Evolutionary conservation across 2,113 vertebrate genomes (phyloP), one percentile per base, ranked within the genome.

Genomic region (Salminus brasiliensis): DNA sequence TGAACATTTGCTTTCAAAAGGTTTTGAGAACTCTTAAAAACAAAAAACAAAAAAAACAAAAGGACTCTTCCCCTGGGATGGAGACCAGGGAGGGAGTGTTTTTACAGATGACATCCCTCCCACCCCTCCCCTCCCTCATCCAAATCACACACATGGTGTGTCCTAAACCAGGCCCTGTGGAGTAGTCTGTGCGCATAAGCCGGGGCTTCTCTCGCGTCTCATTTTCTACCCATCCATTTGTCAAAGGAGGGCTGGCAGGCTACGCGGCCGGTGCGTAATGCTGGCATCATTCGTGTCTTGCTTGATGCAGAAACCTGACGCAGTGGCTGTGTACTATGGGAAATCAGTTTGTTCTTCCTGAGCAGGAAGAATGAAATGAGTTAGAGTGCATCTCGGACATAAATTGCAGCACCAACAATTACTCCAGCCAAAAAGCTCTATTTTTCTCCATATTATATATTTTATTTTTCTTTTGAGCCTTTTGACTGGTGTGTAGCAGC

Each of bases 1-100:
- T 99, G 94, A 96, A 86, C 32, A 4, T 0, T 2, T 5, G 4
- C 43, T 63, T 21, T 30, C 39, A 18, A 25, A 49, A 47, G 25
- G 18, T 78, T 78, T 78, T 6, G 47, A 11, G 59, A 66, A 52
- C 41, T 67, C 16, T 71, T 34, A 45, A 16, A 41, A 57, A 68
- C n/a, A n/a, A n/a, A n/a, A n/a, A n/a, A 16, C 32, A 57, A 68
- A n/a, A n/a, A n/a, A n/a, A n/a, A n/a, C n/a, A n/a, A n/a, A n/a
- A n/a, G n/a, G 39, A 62, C 41, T 2, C 53, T 74, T 36, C 23
- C 65, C 16, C 18, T 52, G 4, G 60, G 59, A 34, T 10, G 39
- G 55, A 27, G 30, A 53, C 6, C 68, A 59, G 62, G 29, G 39
- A 11, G 43, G 23, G 47, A 55, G 39, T 3, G 55, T 71, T 63